Conservation (phyloP, 2,888 invertebrate genomes). For the Exocentrus adspersus region DNA sequence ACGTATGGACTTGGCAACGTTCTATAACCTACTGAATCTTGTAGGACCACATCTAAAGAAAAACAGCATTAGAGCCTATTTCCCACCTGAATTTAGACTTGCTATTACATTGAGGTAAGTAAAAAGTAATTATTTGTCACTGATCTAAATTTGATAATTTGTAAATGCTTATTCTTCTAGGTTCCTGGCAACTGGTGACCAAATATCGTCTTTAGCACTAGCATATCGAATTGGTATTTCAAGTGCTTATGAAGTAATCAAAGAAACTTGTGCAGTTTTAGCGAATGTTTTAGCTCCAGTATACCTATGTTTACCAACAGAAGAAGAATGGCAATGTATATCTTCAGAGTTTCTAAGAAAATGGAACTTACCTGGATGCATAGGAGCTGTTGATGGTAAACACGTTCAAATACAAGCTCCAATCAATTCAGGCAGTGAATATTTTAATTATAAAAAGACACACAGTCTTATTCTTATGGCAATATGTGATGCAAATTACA, state of each 20-base stretch:
- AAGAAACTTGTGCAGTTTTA: background rate
- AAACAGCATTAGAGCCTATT: background rate
- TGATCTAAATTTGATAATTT: background rate
- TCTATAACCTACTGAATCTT: background rate
- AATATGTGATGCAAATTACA: conserved; percentile 9
- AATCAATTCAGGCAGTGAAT: background rate
- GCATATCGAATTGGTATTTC: background rate
- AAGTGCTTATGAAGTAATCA: background rate
- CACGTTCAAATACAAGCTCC: conserved; percentile 7
- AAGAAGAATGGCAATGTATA: background rate
- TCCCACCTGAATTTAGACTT: background rate
- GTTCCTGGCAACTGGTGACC: background rate
- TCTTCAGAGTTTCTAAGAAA: background rate
- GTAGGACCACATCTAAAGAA: background rate
- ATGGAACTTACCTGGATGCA: conserved; percentile 10
- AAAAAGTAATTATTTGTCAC: background rate
- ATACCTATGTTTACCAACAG: background rate
- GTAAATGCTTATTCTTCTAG: background rate
- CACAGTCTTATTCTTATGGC: conserved; percentile 16
- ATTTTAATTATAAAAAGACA: conserved; percentile 17
- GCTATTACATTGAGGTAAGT: background rate
- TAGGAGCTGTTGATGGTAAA: conserved; percentile 17
- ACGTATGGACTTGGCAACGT: background rate
- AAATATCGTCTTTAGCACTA: background rate
- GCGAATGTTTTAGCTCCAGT: background rate